Evolutionary conservation across 2,797 vertebrate genomes (phyloP).

Genomic region (Sternotherus odoratus): DNA sequence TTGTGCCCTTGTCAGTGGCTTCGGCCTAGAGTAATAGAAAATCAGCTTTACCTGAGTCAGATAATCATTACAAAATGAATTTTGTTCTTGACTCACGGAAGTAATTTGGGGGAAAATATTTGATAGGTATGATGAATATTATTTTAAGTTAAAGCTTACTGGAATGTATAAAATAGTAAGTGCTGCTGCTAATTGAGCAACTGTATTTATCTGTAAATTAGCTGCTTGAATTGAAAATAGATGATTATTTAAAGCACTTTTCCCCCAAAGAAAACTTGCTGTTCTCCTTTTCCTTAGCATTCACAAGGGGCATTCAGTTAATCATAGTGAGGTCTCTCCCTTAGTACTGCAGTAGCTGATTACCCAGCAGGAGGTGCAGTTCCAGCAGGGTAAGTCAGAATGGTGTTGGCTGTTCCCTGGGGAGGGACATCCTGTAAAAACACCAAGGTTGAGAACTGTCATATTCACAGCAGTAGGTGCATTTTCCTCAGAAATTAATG

Average conservation of each 20-base stretch:
- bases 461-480: conserved; percentile 86
- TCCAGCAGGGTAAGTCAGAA: conserved; percentile 81
- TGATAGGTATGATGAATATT: conserved; percentile 86
- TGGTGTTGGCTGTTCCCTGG: conserved; percentile 80
- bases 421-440: conserved; percentile 86
- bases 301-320: conserved; percentile 68
- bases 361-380: conserved; percentile 79
- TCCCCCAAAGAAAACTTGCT: conserved; percentile 34
- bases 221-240: conserved; percentile 71
- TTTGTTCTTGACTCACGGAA: conserved; percentile 75
- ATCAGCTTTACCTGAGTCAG: conserved; percentile 91
- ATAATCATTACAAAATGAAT: conserved; percentile 97
- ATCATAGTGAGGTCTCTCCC: conserved; percentile 69
- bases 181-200: conserved; percentile 61
- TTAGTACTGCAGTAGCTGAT: conserved; percentile 74
- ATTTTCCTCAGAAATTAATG: conserved; percentile 88
- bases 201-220: conserved; percentile 59
- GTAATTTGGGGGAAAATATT: conserved; percentile 81
- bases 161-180: conserved; percentile 66
- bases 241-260: conserved; percentile 72
- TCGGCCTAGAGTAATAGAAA: conserved; percentile 88
- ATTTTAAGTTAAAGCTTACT: conserved; percentile 85
- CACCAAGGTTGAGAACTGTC: conserved; percentile 88
- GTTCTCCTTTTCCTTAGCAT: conserved; percentile 72
- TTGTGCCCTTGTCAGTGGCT: conserved; percentile 88